phyloP scores from a whole-genome alignment of 2,888 invertebrate species.

The Parthenolecanium corni region DNA sequence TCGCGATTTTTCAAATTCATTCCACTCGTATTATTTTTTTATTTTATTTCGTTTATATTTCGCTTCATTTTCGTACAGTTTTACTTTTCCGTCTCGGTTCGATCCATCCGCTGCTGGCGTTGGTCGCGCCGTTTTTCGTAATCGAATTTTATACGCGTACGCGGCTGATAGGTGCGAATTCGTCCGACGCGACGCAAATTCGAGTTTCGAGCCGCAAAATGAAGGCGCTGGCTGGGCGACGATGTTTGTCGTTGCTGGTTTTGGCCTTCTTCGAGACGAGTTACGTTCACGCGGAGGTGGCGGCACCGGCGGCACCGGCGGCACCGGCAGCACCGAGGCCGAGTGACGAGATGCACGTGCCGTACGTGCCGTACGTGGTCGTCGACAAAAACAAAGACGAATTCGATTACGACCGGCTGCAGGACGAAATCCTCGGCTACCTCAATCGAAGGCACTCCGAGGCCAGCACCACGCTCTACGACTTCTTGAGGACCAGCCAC shows the following conservation, averaged over 20 bases:
- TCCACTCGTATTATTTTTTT: not conserved
- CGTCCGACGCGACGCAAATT: no score
- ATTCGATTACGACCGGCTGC: slow-evolving; percentile 14
- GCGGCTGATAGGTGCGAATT: no score
- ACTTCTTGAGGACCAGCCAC: slow-evolving; percentile 8
- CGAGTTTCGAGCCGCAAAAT: not conserved
- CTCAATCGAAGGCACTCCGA: slow-evolving; percentile 5
- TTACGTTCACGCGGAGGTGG: not conserved
- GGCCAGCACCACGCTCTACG: slow-evolving; percentile 15
- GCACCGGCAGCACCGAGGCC: not conserved
- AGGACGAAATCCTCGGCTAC: slow-evolving; percentile 12
- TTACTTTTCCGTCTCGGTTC: not conserved
- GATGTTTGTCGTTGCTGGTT: slow-evolving; percentile 2
- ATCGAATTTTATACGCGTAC: no score
- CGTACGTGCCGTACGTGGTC: slow-evolving; percentile 23
- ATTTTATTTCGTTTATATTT: not conserved
- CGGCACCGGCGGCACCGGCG: not conserved
- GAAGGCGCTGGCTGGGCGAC: not conserved
- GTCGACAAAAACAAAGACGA: slow-evolving; percentile 15
- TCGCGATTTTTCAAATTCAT: not conserved
- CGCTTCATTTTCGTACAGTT: not conserved
- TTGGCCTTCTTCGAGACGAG: slow-evolving; percentile 1
- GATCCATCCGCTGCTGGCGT: no score
- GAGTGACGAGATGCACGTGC: slow-evolving; percentile 14
- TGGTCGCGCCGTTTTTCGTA: no score